Percentiles rank a stretch among this genome's conserved stretches.
phyloP scores from a whole-genome alignment of 2,113 vertebrate genomes.

The Myiagra hebetior region DNA sequence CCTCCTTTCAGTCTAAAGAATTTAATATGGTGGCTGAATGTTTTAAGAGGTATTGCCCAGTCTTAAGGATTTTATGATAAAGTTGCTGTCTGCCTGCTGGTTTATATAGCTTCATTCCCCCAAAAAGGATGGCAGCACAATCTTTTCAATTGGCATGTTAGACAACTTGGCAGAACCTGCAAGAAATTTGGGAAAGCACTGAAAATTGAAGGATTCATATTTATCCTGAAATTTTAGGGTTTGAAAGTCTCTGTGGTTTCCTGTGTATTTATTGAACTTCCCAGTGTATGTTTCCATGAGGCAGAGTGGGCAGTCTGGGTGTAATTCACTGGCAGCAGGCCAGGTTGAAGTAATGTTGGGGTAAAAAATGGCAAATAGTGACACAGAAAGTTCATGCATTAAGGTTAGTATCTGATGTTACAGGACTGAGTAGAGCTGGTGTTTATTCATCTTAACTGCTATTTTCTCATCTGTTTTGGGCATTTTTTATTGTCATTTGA shows the following conservation, averaged over 20 bases:
- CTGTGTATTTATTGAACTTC: neutral
- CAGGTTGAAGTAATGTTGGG: neutral
- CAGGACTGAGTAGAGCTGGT: rapidly evolving
- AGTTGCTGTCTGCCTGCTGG: neutral
- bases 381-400: neutral
- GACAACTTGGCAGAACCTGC: neutral
- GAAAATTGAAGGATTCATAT: neutral
- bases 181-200: neutral
- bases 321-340: neutral
- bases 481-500: neutral
- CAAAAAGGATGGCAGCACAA: neutral
- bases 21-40: neutral
- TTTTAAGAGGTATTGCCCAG: rapidly evolving
- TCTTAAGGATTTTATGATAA: neutral
- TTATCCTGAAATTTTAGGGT: neutral
- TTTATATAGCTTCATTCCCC: neutral
- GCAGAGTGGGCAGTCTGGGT: neutral
- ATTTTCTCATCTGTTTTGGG: neutral
- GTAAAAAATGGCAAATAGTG: neutral
- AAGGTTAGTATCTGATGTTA: neutral
- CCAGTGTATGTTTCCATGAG: neutral
- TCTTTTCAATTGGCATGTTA: neutral
- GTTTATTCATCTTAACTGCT: neutral
- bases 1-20: neutral
- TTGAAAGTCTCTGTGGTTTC: neutral